Evolutionary conservation across 92 coral and sea anemone species (phyloP).

Genomic region (Phenganax stokvisi): DNA sequence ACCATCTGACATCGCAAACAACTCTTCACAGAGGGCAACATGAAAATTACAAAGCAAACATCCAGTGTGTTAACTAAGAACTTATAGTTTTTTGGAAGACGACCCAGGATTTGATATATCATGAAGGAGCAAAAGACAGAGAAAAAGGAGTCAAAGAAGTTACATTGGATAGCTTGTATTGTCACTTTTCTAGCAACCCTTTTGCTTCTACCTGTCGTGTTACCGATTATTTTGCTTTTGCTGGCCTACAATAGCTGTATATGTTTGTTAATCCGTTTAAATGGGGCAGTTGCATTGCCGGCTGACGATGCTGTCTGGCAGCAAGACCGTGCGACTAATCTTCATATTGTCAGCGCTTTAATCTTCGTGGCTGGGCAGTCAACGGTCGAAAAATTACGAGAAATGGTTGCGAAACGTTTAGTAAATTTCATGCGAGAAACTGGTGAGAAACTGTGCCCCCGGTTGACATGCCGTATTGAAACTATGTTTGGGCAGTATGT

Average conservation of each 20-base stretch:
- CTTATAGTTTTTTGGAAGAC: neutral
- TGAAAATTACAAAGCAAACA: neutral
- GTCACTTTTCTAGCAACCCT: slow-evolving; percentile 47
- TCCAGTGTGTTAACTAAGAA: neutral
- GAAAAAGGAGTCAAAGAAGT: neutral
- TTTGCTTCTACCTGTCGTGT: slow-evolving; percentile 54
- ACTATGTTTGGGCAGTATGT: slow-evolving; percentile 65
- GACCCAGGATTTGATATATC: neutral
- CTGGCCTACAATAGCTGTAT: slow-evolving; percentile 49
- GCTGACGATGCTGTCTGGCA: slow-evolving; percentile 98
- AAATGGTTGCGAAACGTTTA: slow-evolving; percentile 65
- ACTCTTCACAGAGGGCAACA: neutral
- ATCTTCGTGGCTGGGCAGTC: slow-evolving; percentile 81
- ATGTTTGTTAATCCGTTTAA: slow-evolving; percentile 48
- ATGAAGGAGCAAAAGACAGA: neutral
- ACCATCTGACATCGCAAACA: neutral
- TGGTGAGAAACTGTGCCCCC: slow-evolving; percentile 69
- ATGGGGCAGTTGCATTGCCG: slow-evolving; percentile 58
- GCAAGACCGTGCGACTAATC: slow-evolving; percentile 84
- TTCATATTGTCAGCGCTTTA: slow-evolving; percentile 80
- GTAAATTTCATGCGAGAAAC: slow-evolving; percentile 65
- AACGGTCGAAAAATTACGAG: slow-evolving; percentile 61
- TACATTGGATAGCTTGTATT: slow-evolving; percentile 33
- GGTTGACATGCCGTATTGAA: slow-evolving; percentile 67
- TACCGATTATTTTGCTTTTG: slow-evolving; percentile 48